phyloP scores from a whole-genome alignment of 1,140 invertebrate species.

The Dufourea novaeangliae region DNA sequence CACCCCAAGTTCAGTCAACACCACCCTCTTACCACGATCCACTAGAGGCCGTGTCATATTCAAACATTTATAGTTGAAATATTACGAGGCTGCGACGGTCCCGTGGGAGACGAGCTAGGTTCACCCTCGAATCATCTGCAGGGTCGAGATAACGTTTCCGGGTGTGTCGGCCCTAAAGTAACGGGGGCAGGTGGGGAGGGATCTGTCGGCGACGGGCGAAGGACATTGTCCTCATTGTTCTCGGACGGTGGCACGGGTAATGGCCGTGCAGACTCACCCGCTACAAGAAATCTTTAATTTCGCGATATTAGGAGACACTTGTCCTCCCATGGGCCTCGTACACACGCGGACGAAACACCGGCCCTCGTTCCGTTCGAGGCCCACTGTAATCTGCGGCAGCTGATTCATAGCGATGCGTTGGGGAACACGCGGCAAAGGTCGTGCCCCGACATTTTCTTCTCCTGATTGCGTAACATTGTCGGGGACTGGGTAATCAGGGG shows the following conservation, averaged over 20 bases:
- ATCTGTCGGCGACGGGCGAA: constrained; percentile 40
- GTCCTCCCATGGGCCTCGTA: constrained; percentile 62
- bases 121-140: constrained; percentile 67
- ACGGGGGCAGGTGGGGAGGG: too few relatives aligned
- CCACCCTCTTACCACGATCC: too few relatives aligned
- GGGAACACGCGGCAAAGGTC: background rate
- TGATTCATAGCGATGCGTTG: constrained; percentile 35
- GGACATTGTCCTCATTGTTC: constrained; percentile 72
- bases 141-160: constrained; percentile 70
- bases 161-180: constrained; percentile 37
- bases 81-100: constrained; percentile 56
- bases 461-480: background rate
- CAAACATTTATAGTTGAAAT: constrained; percentile 67
- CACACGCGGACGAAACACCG: background rate
- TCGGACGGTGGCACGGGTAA: constrained; percentile 41
- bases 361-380: constrained; percentile 26
- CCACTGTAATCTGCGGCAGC: constrained; percentile 33
- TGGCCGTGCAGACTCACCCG: constrained; percentile 14
- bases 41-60: constrained; percentile 45
- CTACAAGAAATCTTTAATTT: constrained; percentile 73
- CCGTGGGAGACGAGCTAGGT: constrained; percentile 44
- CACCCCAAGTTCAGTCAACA: too few relatives aligned
- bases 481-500: background rate
- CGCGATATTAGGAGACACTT: constrained; percentile 66
- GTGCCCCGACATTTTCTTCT: background rate